Base-by-base conservation (phyloP, 2,888 invertebrate species). In the Drosophila niveifrons region DNA sequence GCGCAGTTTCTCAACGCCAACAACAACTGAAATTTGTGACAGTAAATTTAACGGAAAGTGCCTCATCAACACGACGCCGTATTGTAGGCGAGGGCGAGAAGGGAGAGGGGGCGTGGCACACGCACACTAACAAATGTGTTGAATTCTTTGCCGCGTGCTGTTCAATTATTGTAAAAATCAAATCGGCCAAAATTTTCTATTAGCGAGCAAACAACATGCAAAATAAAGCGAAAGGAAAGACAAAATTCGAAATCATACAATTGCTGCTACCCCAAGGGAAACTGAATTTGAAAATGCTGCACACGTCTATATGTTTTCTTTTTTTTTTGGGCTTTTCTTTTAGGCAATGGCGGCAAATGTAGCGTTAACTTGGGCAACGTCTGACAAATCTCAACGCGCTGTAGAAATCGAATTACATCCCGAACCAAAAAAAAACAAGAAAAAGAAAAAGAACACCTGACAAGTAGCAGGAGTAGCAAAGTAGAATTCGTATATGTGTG, bases 361-460 rank as follows among this genome's bases (percentile, higher is more conserved):
- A 70, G 71, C 89, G 85, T 81, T 87, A 89, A 87, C 89, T 67
- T 78, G 65, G 51, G 34, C 67, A 23, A 13, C 66, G 17, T 41
- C 59, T 59, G 71, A 68, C 74, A 80, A 86, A 82, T 82, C 89
- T 82, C 71, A 50, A 39, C 50, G 75, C 51, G 58, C 47, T 58
- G 64, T 69, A 72, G 72, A 88, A 89, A 89, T 89, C 82, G 88
- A 84, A 88, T 89, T 89, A 76, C 86, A 68, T n/a, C 10, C 36
- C 23, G 1, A 23, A 23, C 23, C 39, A 39, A 39, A 39, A 39
- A 39, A 44, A 17, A 39, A n/a, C 4, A 39, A 39, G 9, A n/a
- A 39, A 11, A 15, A 15, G 11, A 67, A 66, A 55, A 71, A 66
- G 29, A 69, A 56, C 51, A 66, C 50, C 17, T 28, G 15, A 46